Percentiles rank a stretch among this genome's conserved stretches.
Evolutionary conservation across 2,888 invertebrate genomes (phyloP).

Genomic region (Andrena minutula): DNA sequence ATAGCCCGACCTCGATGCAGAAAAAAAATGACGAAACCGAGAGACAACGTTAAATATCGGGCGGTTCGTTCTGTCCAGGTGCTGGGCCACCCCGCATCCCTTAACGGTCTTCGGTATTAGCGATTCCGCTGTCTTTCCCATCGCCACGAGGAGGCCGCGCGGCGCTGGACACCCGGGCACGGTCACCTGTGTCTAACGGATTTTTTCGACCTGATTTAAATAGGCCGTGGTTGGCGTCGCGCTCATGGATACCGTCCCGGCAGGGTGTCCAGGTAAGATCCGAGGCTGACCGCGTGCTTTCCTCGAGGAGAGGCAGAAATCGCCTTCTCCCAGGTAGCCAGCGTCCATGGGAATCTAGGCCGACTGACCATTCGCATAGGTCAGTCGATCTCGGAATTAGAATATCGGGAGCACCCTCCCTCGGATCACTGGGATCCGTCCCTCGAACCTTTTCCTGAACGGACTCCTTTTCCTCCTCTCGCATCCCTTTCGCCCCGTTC

Average conservation of each 20-base stretch:
- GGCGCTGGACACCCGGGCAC: conserved; percentile 57
- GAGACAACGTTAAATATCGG: conserved; percentile 50
- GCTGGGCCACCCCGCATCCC: conserved; percentile 62
- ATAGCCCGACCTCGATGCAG: conserved; percentile 17
- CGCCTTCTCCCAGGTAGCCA: conserved; percentile 73
- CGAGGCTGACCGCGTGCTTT: conserved; percentile 35
- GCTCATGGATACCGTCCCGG: conserved; percentile 9
- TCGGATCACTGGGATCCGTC: not conserved
- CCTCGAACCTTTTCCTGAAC: too few relatives aligned
- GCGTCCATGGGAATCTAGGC: conserved; percentile 78
- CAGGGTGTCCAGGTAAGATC: conserved; percentile 67
- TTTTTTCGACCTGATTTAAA: conserved; percentile 83
- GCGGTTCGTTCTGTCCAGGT: conserved; percentile 61
- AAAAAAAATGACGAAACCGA: conserved; percentile 6
- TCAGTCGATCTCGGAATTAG: conserved; percentile 70
- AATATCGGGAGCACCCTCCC: conserved; percentile 63
- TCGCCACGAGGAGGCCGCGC: conserved; percentile 41
- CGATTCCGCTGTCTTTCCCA: conserved; percentile 64
- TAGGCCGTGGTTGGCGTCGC: conserved; percentile 65
- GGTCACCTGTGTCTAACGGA: conserved; percentile 79
- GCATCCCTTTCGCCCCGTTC: not conserved
- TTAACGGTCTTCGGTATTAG: conserved; percentile 67
- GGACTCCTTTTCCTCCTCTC: conserved; percentile 15
- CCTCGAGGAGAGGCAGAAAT: conserved; percentile 26
- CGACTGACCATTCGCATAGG: conserved; percentile 74